Conservation (phyloP, 2,888 invertebrate genomes). For the Lithophane ornitopus region DNA sequence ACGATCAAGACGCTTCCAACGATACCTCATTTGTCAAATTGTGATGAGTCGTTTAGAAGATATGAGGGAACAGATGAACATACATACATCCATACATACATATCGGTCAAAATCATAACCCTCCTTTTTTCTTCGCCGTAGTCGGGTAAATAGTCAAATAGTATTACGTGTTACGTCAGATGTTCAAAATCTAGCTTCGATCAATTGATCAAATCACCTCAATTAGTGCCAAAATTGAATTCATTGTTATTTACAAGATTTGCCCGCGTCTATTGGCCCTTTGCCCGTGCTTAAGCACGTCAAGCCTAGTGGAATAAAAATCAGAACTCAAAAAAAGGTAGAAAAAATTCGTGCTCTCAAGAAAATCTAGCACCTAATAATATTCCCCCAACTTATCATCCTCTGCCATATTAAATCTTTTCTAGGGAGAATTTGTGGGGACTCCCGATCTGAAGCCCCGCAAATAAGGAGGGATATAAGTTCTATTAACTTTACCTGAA, state of each 20-base stretch:
- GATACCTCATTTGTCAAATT: too few relatives aligned
- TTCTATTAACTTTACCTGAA: conserved; percentile 36
- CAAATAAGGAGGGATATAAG: conserved; percentile 34
- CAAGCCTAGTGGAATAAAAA: neutral
- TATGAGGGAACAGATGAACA: too few relatives aligned
- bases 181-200: neutral
- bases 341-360: neutral
- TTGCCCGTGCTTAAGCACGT: too few relatives aligned
- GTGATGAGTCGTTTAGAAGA: too few relatives aligned
- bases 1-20: too few relatives aligned
- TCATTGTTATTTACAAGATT: neutral
- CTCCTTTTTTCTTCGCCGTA: too few relatives aligned
- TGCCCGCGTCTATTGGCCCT: neutral
- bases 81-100: too few relatives aligned
- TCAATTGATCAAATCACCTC: too few relatives aligned
- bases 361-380: neutral
- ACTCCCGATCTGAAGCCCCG: conserved; percentile 38
- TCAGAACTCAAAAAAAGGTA: neutral
- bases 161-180: too few relatives aligned
- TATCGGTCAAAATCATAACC: too few relatives aligned
- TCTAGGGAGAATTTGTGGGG: conserved; percentile 49
- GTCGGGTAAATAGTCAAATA: too few relatives aligned
- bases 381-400: conserved; percentile 31
- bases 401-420: conserved; percentile 46
- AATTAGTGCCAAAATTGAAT: neutral